Evolutionary conservation across 2,888 invertebrate species (phyloP), one percentile per base, ranked within the genome.

Genomic region (Cerceris rybyensis): DNA sequence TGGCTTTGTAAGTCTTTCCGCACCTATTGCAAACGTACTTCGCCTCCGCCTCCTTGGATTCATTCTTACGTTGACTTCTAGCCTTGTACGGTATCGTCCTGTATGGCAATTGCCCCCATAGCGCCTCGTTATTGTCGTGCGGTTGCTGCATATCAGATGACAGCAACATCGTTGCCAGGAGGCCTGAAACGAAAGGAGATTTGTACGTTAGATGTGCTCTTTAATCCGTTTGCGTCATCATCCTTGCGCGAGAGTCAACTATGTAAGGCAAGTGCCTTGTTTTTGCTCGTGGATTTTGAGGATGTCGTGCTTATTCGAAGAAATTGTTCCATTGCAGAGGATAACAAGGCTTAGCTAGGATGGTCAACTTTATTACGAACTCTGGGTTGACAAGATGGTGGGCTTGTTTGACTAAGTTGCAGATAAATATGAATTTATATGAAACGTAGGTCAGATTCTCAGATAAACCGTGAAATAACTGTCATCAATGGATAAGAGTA

Each of bases 1-100:
- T 83, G 13, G 92, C 91, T 67, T 89, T 91, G 81, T 93, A 93
- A 0, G 87, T 86, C 84, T 93, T 93, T 16, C 90, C 90, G 81
- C 93, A 93, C 57, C 91, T 90, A 50, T 89, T 90, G 79, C 93
- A 93, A 39, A 76, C 85, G 79, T 87, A 88, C 57, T 88, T 89
- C 2, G 82, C 76, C 0, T 83, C 87, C 50, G 14, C 11, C 16
- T 58, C 73, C 54, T 76, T 63, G 8, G 63, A 5, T 6, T 75
- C 65, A 13, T 42, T 70, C 28, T 52, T 52, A 8, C 76, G 71
- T 16, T 61, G 75, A 55, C 1, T 55, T 41, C 72, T 80, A 13
- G 57, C 11, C 7, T 71, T 75, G 70, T 79, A 82, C 7, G 74
- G 17, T 6, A 70, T 28, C 0, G 61, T 16, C 9, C 55, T 13